Conservation (phyloP, 2,888 invertebrate genomes). For the Agrilus mali region DNA sequence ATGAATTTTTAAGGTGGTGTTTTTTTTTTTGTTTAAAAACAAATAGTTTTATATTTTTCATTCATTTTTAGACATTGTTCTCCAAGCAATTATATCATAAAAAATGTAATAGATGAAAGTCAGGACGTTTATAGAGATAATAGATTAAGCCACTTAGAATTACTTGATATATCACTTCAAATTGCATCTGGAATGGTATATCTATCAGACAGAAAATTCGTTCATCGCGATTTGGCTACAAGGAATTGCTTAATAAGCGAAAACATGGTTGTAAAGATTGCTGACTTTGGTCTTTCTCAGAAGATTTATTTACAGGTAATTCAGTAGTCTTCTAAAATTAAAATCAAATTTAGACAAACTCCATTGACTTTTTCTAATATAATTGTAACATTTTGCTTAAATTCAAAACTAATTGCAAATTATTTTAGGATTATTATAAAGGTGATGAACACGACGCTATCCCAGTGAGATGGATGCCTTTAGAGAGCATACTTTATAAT, state of each 20-base stretch:
- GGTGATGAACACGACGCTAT: slow-evolving; percentile 93
- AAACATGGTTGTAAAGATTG: slow-evolving; percentile 90
- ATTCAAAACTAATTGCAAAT: neutral
- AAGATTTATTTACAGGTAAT: slow-evolving; percentile 73
- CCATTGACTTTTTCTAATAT: no score
- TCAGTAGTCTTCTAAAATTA: neutral
- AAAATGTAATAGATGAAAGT: slow-evolving; percentile 48
- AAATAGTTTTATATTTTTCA: neutral
- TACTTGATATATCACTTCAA: slow-evolving; percentile 76
- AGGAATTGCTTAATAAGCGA: slow-evolving; percentile 92
- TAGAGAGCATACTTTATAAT: slow-evolving; percentile 92
- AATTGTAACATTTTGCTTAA: no score
- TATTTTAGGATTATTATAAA: slow-evolving; percentile 70
- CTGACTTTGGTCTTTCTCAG: slow-evolving; percentile 92
- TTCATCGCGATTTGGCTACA: slow-evolving; percentile 90
- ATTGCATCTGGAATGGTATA: slow-evolving; percentile 93
- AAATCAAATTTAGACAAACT: no score
- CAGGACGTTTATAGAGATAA: slow-evolving; percentile 49
- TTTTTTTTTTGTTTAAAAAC: neutral
- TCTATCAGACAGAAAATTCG: slow-evolving; percentile 85
- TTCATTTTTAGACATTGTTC: slow-evolving; percentile 50
- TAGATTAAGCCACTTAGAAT: slow-evolving; percentile 64
- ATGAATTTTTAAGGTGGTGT: slow-evolving; percentile 66
- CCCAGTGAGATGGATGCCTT: slow-evolving; percentile 96
- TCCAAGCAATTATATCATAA: slow-evolving; percentile 67